phyloP scores from a whole-genome alignment of 2,113 vertebrate genomes.

The Eira barbara region DNA sequence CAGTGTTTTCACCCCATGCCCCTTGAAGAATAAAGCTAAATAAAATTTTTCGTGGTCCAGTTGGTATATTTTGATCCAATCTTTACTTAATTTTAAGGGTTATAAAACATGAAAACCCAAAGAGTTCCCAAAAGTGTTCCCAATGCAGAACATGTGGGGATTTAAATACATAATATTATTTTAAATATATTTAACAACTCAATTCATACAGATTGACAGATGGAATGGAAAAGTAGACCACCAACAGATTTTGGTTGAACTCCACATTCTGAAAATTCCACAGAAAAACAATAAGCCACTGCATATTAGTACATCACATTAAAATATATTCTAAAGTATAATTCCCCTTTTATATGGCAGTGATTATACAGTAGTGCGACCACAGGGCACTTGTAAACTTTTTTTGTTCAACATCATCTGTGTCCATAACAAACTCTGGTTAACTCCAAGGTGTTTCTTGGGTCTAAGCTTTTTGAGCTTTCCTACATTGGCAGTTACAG shows the following conservation, averaged over 20 bases:
- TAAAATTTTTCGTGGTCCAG: background rate
- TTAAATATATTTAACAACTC: slow-evolving; percentile 56
- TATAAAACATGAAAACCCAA: slow-evolving; percentile 49
- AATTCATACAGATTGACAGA: slow-evolving; percentile 34
- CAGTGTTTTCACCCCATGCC: background rate
- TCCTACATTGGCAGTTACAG: background rate
- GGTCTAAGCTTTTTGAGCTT: background rate
- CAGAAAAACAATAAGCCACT: slow-evolving; percentile 30
- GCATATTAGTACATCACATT: background rate
- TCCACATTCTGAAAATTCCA: background rate
- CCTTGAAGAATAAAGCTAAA: slow-evolving; percentile 28
- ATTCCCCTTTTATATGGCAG: slow-evolving; percentile 57
- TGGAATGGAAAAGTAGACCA: background rate
- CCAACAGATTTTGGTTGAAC: background rate
- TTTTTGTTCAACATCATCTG: background rate
- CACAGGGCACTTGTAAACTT: background rate
- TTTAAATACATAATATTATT: background rate
- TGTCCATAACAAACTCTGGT: background rate
- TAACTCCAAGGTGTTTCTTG: background rate
- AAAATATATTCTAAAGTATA: slow-evolving; percentile 9
- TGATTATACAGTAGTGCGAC: slow-evolving; percentile 38
- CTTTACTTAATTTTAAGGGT: slow-evolving; percentile 48
- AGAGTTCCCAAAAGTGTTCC: slow-evolving; percentile 11
- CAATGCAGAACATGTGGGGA: slow-evolving; percentile 31
- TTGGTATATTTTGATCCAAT: slow-evolving; percentile 30